phyloP scores from a whole-genome alignment of 1,140 invertebrate species.

The Philopotamus ludificatus region DNA sequence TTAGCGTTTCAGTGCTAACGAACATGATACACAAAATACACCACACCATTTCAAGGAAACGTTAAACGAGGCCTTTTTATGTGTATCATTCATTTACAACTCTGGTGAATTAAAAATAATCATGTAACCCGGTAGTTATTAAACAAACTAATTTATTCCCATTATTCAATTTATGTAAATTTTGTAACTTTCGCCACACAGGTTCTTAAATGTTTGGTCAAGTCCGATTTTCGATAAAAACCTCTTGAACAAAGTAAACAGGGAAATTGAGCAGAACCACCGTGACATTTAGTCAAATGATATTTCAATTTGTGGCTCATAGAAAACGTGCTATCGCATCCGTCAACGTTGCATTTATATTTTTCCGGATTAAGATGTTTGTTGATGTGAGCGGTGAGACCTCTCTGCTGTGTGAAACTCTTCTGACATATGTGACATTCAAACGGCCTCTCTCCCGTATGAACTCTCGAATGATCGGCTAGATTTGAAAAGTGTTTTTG shows the following conservation, averaged over 20 bases:
- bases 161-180: too few relatives aligned
- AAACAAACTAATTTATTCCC: too few relatives aligned
- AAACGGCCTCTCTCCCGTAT: slow-evolving; percentile 70
- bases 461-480: slow-evolving; percentile 62
- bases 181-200: too few relatives aligned
- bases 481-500: slow-evolving; percentile 46
- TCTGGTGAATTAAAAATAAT: too few relatives aligned
- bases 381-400: slow-evolving; percentile 47
- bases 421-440: slow-evolving; percentile 58
- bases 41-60: too few relatives aligned
- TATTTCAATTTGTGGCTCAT: slow-evolving; percentile 50
- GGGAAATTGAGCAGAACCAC: slow-evolving; percentile 49
- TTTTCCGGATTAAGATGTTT: slow-evolving; percentile 51
- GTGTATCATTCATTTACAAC: too few relatives aligned
- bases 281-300: slow-evolving; percentile 51
- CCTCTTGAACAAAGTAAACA: slow-evolving; percentile 51
- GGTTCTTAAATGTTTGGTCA: slow-evolving; percentile 49
- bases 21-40: too few relatives aligned
- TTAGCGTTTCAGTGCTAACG: too few relatives aligned
- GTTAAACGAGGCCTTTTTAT: too few relatives aligned
- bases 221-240: slow-evolving; percentile 51
- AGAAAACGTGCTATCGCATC: slow-evolving; percentile 50
- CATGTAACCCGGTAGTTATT: too few relatives aligned
- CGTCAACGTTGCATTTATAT: slow-evolving; percentile 49
- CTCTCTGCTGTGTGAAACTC: slow-evolving; percentile 47